phyloP scores from a whole-genome alignment of 2,797 vertebrate species.

The Enteromius paludinosus region DNA sequence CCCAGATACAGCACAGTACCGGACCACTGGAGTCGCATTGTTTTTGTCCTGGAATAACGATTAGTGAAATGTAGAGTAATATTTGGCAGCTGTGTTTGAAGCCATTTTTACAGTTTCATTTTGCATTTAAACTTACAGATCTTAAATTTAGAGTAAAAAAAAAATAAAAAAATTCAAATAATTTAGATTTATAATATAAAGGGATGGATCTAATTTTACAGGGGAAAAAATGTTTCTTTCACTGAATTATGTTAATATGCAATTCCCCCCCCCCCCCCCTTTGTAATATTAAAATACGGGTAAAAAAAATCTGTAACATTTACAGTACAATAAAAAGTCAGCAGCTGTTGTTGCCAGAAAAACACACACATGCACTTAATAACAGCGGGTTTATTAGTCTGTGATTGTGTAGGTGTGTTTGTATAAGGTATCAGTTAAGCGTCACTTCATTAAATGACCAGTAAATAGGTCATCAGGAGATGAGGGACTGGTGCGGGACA shows the following conservation, averaged over 20 bases:
- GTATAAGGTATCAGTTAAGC: neutral
- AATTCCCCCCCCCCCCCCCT: too few species aligned
- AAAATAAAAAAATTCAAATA: neutral
- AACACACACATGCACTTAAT: neutral
- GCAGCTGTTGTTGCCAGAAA: too few species aligned
- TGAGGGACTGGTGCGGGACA: too few species aligned
- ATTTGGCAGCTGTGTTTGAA: neutral
- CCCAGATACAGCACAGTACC: constrained; percentile 81
- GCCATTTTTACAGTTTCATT: neutral
- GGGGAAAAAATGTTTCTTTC: too few species aligned
- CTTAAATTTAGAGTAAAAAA: neutral
- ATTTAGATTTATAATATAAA: neutral
- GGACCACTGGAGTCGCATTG: constrained; percentile 71
- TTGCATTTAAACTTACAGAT: neutral
- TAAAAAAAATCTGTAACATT: too few species aligned
- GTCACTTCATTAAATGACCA: neutral
- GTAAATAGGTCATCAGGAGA: neutral
- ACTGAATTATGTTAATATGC: too few species aligned
- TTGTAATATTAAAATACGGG: too few species aligned
- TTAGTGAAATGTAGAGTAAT: neutral
- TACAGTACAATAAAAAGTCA: too few species aligned
- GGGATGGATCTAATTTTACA: too few species aligned
- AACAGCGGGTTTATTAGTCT: neutral
- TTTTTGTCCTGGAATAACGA: constrained; percentile 69
- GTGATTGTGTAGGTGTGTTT: neutral